Conservation (phyloP, 2,888 invertebrate genomes). For the Thera britannica region DNA sequence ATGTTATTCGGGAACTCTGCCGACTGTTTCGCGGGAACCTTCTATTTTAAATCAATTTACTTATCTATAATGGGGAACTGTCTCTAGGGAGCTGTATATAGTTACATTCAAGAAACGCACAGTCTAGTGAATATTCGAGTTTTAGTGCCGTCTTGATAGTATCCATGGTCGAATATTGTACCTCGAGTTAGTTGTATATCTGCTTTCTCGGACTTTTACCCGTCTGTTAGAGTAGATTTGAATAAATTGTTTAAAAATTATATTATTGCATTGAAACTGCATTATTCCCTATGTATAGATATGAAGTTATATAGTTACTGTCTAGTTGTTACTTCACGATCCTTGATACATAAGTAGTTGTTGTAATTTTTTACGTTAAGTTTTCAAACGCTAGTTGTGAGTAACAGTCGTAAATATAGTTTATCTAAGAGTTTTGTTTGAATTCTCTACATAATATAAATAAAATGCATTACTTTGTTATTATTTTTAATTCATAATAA, state of each 20-base stretch:
- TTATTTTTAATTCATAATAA: constrained; percentile 22
- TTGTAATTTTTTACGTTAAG: constrained; percentile 67
- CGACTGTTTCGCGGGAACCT: constrained; percentile 61
- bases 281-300: constrained; percentile 66
- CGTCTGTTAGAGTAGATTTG: constrained; percentile 73
- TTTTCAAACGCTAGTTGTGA: constrained; percentile 72
- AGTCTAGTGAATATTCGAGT: constrained; percentile 82
- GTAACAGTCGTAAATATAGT: constrained; percentile 26
- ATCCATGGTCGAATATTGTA: constrained; percentile 71
- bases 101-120: constrained; percentile 82
- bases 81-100: constrained; percentile 76
- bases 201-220: constrained; percentile 72
- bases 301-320: constrained; percentile 61
- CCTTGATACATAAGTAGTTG: constrained; percentile 59
- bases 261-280: constrained; percentile 57
- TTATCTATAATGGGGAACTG: constrained; percentile 59
- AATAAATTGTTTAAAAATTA: constrained; percentile 66
- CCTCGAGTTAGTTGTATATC: constrained; percentile 70
- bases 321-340: constrained; percentile 67
- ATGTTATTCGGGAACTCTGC: constrained; percentile 48
- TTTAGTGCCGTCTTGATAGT: constrained; percentile 77
- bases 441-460: constrained; percentile 12
- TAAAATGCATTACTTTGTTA: background rate
- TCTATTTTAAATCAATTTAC: constrained; percentile 62
- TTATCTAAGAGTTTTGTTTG: constrained; percentile 22